Base-by-base conservation (phyloP, 2,888 invertebrate species). In the Melipona bicolor region DNA sequence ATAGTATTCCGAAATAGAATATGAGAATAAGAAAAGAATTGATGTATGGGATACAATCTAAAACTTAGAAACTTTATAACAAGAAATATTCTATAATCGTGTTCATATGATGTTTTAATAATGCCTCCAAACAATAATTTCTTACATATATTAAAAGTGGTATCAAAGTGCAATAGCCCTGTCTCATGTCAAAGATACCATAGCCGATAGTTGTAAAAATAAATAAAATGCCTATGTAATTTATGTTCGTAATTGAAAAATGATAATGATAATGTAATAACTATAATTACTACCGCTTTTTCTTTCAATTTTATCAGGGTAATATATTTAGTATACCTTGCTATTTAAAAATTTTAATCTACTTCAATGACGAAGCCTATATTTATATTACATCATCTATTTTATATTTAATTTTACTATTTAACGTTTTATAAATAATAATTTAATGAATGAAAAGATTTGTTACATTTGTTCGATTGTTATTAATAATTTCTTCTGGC, bases 151-250 rank as follows among this genome's bases (percentile, higher is more conserved):
- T 64, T 64, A 75, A 56, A 84, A 86, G 59, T 81, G 82, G 73
- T 87, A 83, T 82, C 73, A 74, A 85, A 85, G 82, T 87, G 87
- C 87, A 87, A 87, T 87, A 87, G 80, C 64, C 79, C 80, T 79
- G 73, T 87, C 65, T 84, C 76, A 77, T 79, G 81, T 86, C 82
- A 86, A 82, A 84, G 80, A 79, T 85, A 87, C 67, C 79, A 62
- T 85, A 87, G 77, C 65, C 71, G 59, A 76, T 87, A 87, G 84
- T 80, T 83, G 19, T 84, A 82, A 65, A 81, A 75, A 68, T 80
- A 72, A 81, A 70, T 68, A 75, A 74, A 78, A 83, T 49, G 84
- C 85, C 86, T 83, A 83, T 83, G 62, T 77, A 82, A 79, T 62
- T 84, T 84, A 78, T 61, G 77, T 84, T 82, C 78, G 79, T 59